Base-by-base conservation (phyloP, 2,888 invertebrate species). In the Leptogaster cylindrica region DNA sequence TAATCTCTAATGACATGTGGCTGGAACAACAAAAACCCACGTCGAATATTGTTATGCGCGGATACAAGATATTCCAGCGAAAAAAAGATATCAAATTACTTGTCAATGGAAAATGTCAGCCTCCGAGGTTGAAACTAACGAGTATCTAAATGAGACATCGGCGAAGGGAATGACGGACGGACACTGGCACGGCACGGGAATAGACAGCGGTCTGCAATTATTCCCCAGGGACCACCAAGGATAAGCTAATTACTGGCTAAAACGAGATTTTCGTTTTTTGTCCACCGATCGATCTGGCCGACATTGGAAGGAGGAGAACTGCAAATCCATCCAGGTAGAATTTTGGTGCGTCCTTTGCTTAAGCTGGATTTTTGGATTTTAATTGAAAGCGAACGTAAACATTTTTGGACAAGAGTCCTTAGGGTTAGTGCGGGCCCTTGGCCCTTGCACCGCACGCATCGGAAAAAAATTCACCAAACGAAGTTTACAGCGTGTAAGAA, bases 41-140 rank as follows among this genome's bases (percentile, higher is more conserved):
- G 23, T 36, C 36, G 58, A 58, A 58, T 58, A 58, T 58, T 58
- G 58, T 36, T 58, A 14, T 58, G 58, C 41, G 58, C 58, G 39
- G 58, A 25, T 39, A 23, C 33, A 58, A 39, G 58, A 25, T 14
- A 41, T 58, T 27, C 23, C 25, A 25, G 18, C 36, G 23, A 39
- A 58, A 52, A n/a, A 58, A 39, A 58, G 36, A 58, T 58, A 58
- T 58, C 58, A 41, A 58, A 58, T 58, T 58, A 58, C 58, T 58
- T 39, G 58, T 58, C 58, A 39, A 12, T 39, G 39, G 12, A 28
- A 16, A 31, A 14, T 25, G 12, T 18, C 28, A 14, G 14, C 27
- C 51, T 28, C 25, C 27, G 14, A 18, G 51, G 39, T 23, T 58
- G 25, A 41, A 58, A 39, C 25, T 39, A 18, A 36, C 25, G 58